A percentile compares a stretch with the other conserved stretches of the same genome.
Conservation (phyloP, 1,140 invertebrate genomes). For the Phthorimaea operculella region DNA sequence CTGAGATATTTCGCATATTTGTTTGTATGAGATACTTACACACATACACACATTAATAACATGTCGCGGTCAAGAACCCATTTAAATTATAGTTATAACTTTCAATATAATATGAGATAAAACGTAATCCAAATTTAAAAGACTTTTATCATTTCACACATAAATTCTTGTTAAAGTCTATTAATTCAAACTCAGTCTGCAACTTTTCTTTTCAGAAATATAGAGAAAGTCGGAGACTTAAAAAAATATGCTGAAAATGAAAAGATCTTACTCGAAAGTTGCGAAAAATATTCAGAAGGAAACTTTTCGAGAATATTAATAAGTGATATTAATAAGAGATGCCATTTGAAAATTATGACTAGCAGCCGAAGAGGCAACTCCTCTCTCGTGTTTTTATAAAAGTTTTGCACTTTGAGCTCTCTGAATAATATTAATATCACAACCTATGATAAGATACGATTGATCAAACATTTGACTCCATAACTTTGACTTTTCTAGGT, state of each 20-base stretch:
- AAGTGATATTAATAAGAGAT: constrained; percentile 1
- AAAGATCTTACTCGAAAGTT: background rate
- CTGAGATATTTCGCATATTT: too few relatives aligned
- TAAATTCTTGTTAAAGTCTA: background rate
- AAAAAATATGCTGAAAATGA: background rate
- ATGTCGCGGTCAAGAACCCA: too few relatives aligned
- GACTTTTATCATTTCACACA: background rate
- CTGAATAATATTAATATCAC: too few relatives aligned
- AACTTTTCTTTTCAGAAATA: background rate
- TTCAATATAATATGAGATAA: too few relatives aligned
- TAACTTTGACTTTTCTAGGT: background rate
- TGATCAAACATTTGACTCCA: background rate
- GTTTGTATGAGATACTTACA: too few relatives aligned
- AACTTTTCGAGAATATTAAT: background rate
- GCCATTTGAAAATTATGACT: background rate
- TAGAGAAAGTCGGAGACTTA: background rate
- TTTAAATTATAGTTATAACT: too few relatives aligned
- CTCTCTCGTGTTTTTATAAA: background rate
- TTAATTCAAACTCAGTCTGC: background rate
- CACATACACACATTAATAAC: too few relatives aligned
- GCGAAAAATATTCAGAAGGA: background rate
- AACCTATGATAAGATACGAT: too few relatives aligned
- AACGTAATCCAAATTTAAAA: background rate
- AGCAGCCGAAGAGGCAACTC: background rate
- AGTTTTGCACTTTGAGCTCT: background rate